phyloP scores from a whole-genome alignment of 2,113 vertebrate genomes.

The Proterorhinus semilunaris region DNA sequence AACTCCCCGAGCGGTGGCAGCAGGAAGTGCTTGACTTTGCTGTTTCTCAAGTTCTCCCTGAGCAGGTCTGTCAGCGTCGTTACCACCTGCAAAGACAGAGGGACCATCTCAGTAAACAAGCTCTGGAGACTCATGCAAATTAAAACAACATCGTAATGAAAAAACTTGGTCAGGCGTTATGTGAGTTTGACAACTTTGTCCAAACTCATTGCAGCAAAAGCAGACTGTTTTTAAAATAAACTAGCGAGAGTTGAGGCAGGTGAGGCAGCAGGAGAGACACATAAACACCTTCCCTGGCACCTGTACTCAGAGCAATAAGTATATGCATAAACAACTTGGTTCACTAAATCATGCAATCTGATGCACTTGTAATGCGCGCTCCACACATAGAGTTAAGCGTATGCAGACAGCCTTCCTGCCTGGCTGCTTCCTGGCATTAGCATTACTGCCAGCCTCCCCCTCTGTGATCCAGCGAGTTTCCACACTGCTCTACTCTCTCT shows the following conservation, averaged over 20 bases:
- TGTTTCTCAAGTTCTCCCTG: constrained; percentile 62
- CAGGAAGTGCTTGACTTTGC: constrained; percentile 59
- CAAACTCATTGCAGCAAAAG: neutral
- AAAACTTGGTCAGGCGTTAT: constrained; percentile 1
- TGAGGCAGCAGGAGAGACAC: neutral
- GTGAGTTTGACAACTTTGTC: constrained; percentile 3
- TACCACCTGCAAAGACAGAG: constrained; percentile 40
- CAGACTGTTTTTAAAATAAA: constrained; percentile 4
- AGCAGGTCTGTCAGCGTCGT: constrained; percentile 55
- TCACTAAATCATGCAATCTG: constrained; percentile 26
- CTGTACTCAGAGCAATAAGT: constrained; percentile 8
- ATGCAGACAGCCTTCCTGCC: constrained; percentile 46
- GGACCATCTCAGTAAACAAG: constrained; percentile 14
- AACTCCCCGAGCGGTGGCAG: constrained; percentile 64
- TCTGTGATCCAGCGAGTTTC: constrained; percentile 51
- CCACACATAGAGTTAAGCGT: constrained; percentile 33
- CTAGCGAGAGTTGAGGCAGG: neutral
- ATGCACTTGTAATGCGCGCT: constrained; percentile 13
- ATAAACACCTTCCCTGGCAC: constrained; percentile 1
- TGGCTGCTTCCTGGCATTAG: constrained; percentile 61
- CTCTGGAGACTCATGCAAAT: constrained; percentile 7
- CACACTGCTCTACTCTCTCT: constrained; percentile 27
- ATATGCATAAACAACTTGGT: constrained; percentile 21
- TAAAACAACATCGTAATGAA: neutral
- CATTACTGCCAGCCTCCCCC: constrained; percentile 49